A percentile compares a stretch with the other conserved stretches of the same genome.
Conservation (phyloP, 2,888 invertebrate genomes). For the Bombylius major region DNA sequence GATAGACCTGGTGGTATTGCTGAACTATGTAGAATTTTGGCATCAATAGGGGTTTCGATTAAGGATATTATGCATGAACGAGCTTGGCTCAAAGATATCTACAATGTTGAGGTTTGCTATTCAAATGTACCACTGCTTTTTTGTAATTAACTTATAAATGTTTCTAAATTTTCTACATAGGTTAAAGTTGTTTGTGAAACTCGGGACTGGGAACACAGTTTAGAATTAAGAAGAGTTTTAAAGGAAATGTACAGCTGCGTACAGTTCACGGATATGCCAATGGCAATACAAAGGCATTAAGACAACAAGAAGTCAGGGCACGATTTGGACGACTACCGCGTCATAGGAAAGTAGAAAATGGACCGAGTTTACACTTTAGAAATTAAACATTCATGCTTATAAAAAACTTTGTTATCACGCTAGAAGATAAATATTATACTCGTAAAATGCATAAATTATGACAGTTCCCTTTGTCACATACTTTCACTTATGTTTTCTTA, state of each 20-base stretch:
- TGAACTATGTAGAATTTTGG: conserved; percentile 65
- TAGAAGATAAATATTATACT: too few species aligned
- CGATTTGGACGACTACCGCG: too few species aligned
- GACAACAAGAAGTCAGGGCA: too few species aligned
- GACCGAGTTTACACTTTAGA: too few species aligned
- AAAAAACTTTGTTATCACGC: too few species aligned
- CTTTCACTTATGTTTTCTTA: too few species aligned
- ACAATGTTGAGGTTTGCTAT: conserved; percentile 49
- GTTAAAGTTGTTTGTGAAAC: conserved; percentile 87
- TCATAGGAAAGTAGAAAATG: too few species aligned
- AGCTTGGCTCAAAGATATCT: conserved; percentile 89
- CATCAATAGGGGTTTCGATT: conserved; percentile 70
- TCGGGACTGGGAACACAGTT: conserved; percentile 63
- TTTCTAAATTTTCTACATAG: conserved; percentile 35
- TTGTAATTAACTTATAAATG: conserved; percentile 23
- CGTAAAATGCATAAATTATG: too few species aligned
- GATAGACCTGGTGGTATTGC: conserved; percentile 82
- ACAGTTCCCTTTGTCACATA: too few species aligned
- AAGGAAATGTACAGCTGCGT: not conserved
- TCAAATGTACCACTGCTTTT: conserved; percentile 24
- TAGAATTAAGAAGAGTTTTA: conserved; percentile 46
- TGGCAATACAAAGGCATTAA: not conserved
- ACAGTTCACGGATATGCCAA: not conserved
- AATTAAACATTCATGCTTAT: too few species aligned
- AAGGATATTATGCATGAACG: conserved; percentile 94